Conservation (phyloP, 2,888 invertebrate species). For the Siphlonurus alternatus region DNA sequence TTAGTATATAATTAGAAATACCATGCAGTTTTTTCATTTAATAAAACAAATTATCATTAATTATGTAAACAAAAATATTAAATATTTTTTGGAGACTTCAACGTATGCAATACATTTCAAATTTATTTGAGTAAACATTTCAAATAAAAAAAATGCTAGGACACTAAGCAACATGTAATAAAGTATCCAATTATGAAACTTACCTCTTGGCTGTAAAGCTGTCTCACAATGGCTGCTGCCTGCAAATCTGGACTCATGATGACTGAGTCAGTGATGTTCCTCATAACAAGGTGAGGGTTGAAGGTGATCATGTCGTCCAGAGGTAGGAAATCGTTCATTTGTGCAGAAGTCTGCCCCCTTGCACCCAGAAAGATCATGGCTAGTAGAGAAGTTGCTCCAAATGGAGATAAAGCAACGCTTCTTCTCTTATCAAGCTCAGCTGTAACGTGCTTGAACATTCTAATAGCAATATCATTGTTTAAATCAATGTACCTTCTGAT, state of each 20-base stretch:
- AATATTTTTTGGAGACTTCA: too few species aligned
- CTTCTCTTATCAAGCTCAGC: slow-evolving; percentile 23
- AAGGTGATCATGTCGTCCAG: slow-evolving; percentile 79
- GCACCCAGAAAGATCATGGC: slow-evolving; percentile 84
- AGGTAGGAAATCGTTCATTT: slow-evolving; percentile 74
- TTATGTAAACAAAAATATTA: too few species aligned
- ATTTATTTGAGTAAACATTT: too few species aligned
- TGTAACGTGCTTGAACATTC: slow-evolving; percentile 34
- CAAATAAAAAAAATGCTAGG: too few species aligned
- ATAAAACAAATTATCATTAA: too few species aligned
- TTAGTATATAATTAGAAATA: too few species aligned
- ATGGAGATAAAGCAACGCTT: slow-evolving; percentile 67
- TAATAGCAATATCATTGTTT: slow-evolving; percentile 72
- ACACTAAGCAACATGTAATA: not conserved
- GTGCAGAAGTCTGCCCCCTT: slow-evolving; percentile 69
- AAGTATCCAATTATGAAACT: slow-evolving; percentile 6
- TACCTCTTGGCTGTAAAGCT: slow-evolving; percentile 62
- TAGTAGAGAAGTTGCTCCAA: slow-evolving; percentile 68
- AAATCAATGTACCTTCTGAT: slow-evolving; percentile 58
- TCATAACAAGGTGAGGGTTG: slow-evolving; percentile 73
- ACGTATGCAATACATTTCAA: too few species aligned
- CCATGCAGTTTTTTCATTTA: too few species aligned
- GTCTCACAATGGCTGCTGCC: slow-evolving; percentile 62
- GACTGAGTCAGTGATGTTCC: slow-evolving; percentile 68
- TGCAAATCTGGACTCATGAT: slow-evolving; percentile 43